These are phyloP conservation scores for Neopipo cinnamomea DNA, from an alignment of 2,113 vertebrate species.

Conservation along the genomic window DNA sequence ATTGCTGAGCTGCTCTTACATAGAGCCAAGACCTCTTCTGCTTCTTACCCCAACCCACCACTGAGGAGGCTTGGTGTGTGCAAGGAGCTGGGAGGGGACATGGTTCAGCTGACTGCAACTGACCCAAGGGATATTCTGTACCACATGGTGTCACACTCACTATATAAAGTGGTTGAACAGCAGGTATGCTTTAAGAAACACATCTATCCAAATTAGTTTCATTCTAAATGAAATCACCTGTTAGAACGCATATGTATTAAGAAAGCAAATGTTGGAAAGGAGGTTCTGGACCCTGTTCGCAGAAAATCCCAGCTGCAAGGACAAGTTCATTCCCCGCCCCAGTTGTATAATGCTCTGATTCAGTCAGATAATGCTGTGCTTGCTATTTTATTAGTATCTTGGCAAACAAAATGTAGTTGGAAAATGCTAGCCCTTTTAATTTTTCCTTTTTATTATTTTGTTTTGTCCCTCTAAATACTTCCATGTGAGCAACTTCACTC, in stretches of 20 bases:
- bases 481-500: slow-evolving; percentile 40
- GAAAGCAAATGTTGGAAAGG: not conserved
- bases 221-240: not conserved
- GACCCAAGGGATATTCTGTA: not conserved
- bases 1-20: not conserved
- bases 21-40: not conserved
- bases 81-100: not conserved
- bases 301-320: not conserved
- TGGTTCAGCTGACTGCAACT: not conserved
- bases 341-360: not conserved
- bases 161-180: not conserved
- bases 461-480: slow-evolving; percentile 1
- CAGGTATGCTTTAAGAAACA: not conserved
- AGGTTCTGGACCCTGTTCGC: not conserved
- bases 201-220: not conserved
- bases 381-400: not conserved
- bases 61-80: not conserved
- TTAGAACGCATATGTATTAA: rapidly evolving
- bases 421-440: not conserved
- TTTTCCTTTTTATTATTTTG: not conserved
- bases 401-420: not conserved
- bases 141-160: not conserved
- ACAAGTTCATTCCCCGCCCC: not conserved
- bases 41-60: not conserved
- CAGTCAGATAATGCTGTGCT: not conserved